Base-by-base conservation (phyloP, 2,113 vertebrate genomes). In the Oenanthe melanoleuca region DNA sequence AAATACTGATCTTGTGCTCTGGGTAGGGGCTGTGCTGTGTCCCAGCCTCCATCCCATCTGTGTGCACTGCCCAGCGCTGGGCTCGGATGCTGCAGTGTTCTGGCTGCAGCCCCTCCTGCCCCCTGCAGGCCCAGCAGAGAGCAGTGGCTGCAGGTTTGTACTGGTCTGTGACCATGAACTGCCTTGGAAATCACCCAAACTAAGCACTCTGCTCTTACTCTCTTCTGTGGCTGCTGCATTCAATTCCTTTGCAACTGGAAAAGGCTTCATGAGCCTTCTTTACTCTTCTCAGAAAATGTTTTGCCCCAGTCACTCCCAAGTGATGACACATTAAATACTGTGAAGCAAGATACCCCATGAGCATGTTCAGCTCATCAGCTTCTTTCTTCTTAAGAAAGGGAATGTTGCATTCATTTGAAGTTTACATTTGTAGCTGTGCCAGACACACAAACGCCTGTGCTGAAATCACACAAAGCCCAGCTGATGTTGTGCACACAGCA, bases 371-470 rank as follows among this genome's bases (percentile, higher is more conserved):
- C 72, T 86, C 34, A 6, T 66, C 50, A 60, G 72, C 53, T 65
- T n/a, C 84, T 63, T 94, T 40, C 72, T 69, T 92, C 72, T 44
- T n/a, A 87, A 91, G 59, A 38, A 87, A 91, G 50, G 87, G 87
- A 95, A 92, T 31, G 87, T 87, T 88, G 93, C 87, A 82, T 88
- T 95, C 84, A 52, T 71, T 71, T 49, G 79, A 78, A 5, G 55
- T 80, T 90, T 71, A 20, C 89, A 49, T 22, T 67, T 64, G n/a
- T 15, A 60, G 72, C 84, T 67, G 64, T 74, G 72, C 91, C 77
- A 61, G 82, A 53, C 50, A 61, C 40, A 24, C 34, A 21, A 15
- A 49, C 5, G 14, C 42, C 81, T 63, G 17, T 66, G 66, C 80
- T 37, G 42, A 56, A 82, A 44, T 31, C 25, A 60, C 24, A 56